phyloP scores from a whole-genome alignment of 2,888 invertebrate genomes.

The Pterostichus madidus region DNA sequence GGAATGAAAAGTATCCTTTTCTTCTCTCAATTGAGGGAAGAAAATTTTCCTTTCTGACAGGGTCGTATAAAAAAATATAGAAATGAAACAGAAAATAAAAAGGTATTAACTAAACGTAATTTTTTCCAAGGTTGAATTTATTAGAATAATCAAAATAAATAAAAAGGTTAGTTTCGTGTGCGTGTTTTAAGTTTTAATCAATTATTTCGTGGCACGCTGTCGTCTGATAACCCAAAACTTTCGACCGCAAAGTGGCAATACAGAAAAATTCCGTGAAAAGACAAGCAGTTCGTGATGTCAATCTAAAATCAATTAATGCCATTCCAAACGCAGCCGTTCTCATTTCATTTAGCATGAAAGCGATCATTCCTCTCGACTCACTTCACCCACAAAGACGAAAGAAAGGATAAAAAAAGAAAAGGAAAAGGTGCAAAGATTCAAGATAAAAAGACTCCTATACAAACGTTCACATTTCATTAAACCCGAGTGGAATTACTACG shows the following conservation, averaged over 20 bases:
- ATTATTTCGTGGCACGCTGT: constrained; percentile 10
- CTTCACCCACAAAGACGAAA: not conserved
- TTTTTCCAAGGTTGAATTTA: too few relatives aligned
- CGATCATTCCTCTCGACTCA: constrained; percentile 31
- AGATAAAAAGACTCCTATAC: not conserved
- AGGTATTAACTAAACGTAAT: too few relatives aligned
- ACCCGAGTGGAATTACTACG: not conserved
- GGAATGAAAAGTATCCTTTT: too few relatives aligned
- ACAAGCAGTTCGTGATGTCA: constrained; percentile 42
- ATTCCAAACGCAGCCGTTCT: constrained; percentile 35
- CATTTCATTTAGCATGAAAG: constrained; percentile 48
- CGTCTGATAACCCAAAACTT: constrained; percentile 36
- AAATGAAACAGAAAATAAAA: too few relatives aligned
- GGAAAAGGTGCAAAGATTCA: not conserved
- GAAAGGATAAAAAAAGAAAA: constrained; percentile 41
- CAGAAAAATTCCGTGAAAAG: constrained; percentile 44
- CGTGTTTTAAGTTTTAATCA: constrained; percentile 10
- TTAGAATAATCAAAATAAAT: too few relatives aligned
- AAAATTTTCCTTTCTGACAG: too few relatives aligned
- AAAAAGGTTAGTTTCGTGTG: constrained; percentile 19
- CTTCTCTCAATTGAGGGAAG: too few relatives aligned
- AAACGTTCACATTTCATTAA: constrained; percentile 23
- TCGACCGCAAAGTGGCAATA: constrained; percentile 38
- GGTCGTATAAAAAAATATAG: too few relatives aligned
- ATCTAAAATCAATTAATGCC: constrained; percentile 44